phyloP scores from a whole-genome alignment of 2,888 invertebrate species.

The Polia nebulosa region DNA sequence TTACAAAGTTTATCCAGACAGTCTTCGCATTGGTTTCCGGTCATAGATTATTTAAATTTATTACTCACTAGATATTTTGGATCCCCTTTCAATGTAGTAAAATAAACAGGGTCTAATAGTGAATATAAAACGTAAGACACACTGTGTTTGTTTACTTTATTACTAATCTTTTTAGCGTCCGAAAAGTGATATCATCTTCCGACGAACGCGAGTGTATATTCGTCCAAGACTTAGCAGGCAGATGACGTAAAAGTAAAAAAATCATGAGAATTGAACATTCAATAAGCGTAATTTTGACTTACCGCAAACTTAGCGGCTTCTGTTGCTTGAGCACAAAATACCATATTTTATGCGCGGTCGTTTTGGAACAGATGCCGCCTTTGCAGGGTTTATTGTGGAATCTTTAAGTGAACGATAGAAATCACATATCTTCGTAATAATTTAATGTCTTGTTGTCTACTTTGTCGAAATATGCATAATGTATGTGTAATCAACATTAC shows the following conservation, averaged over 20 bases:
- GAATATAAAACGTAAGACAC: constrained; percentile 74
- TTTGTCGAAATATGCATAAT: constrained; percentile 26
- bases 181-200: constrained; percentile 82
- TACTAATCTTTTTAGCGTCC: constrained; percentile 84
- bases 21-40: constrained; percentile 60
- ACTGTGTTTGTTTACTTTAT: constrained; percentile 83
- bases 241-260: constrained; percentile 54
- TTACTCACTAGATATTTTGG: constrained; percentile 64
- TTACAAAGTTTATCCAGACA: constrained; percentile 55
- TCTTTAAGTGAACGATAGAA: constrained; percentile 25
- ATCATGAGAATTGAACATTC: constrained; percentile 44
- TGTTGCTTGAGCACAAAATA: constrained; percentile 37
- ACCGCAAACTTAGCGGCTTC: constrained; percentile 36
- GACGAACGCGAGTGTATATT: constrained; percentile 37
- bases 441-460: constrained; percentile 6
- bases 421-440: constrained; percentile 18
- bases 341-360: constrained; percentile 43
- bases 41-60: constrained; percentile 65
- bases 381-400: constrained; percentile 41
- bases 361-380: constrained; percentile 34
- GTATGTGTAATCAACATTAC: constrained; percentile 12
- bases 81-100: constrained; percentile 61
- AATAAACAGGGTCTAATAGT: constrained; percentile 72
- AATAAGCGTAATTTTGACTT: constrained; percentile 40
- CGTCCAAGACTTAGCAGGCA: constrained; percentile 38